phyloP scores from a whole-genome alignment of 2,888 invertebrate species.

The Liodrosophila aerea region DNA sequence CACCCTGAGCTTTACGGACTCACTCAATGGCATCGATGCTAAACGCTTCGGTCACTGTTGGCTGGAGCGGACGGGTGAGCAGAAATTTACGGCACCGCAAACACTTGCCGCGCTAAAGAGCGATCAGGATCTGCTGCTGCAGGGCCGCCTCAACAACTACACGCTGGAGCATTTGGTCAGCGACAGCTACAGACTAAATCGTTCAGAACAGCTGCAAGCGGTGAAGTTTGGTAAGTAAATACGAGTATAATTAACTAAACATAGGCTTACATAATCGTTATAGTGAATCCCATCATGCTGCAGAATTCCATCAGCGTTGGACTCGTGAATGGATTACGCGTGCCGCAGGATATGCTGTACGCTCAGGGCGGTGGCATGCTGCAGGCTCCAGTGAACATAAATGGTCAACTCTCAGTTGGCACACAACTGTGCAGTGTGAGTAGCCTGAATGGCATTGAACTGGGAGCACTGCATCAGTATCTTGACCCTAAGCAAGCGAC shows the following conservation, averaged over 20 bases:
- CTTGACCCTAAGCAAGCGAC: conserved; percentile 39
- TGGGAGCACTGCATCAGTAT: conserved; percentile 55
- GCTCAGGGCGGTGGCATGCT: conserved; percentile 66
- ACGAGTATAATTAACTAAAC: background rate
- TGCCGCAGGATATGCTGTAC: conserved; percentile 83
- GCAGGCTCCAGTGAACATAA: conserved; percentile 52
- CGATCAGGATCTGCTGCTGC: conserved; percentile 56
- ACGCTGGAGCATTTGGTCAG: conserved; percentile 82
- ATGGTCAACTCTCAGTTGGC: conserved; percentile 42
- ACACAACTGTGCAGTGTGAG: conserved; percentile 49
- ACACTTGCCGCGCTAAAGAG: conserved; percentile 57
- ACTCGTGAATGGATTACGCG: conserved; percentile 79
- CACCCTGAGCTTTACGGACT: conserved; percentile 80
- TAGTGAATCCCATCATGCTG: conserved; percentile 75
- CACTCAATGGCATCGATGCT: conserved; percentile 82
- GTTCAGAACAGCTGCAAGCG: conserved; percentile 82
- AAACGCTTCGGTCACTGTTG: conserved; percentile 82
- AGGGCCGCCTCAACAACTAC: conserved; percentile 82
- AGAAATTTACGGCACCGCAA: conserved; percentile 78
- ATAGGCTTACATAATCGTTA: background rate
- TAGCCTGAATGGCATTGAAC: conserved; percentile 65
- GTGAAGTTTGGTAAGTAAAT: conserved; percentile 81
- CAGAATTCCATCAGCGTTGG: conserved; percentile 70
- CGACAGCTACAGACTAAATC: conserved; percentile 83
- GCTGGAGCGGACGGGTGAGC: conserved; percentile 79